These are phyloP conservation scores for Drosophila ironensis DNA, from an alignment of 1,140 invertebrate genomes.

Conservation along the genomic window DNA sequence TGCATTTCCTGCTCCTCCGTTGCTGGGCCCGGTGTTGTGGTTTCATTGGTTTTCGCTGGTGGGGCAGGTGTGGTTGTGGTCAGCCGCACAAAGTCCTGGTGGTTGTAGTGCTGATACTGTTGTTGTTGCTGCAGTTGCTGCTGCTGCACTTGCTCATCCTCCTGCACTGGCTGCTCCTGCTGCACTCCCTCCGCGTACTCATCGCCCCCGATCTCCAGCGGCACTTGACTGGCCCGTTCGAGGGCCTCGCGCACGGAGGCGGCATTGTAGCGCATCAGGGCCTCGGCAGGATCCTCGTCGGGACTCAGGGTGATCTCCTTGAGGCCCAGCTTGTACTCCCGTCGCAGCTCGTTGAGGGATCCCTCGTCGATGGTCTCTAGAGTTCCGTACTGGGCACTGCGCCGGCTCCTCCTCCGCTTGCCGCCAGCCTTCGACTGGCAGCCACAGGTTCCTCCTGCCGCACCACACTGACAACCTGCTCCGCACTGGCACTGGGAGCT, in stretches of 20 bases:
- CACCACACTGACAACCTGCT: neutral
- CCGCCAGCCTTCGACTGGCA: neutral
- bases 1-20: constrained; percentile 4
- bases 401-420: constrained; percentile 11
- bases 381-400: constrained; percentile 61
- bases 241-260: constrained; percentile 72
- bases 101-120: constrained; percentile 17
- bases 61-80: neutral
- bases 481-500: constrained; percentile 45
- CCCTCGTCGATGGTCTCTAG: constrained; percentile 69
- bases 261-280: constrained; percentile 75
- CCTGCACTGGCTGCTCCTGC: neutral
- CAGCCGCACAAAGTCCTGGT: constrained; percentile 6
- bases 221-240: constrained; percentile 62
- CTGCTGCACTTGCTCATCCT: neutral
- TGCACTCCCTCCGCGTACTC: constrained; percentile 16
- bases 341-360: constrained; percentile 60
- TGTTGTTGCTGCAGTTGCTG: neutral
- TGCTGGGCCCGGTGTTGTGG: neutral
- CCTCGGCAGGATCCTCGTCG: constrained; percentile 74
- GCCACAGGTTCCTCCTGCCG: neutral
- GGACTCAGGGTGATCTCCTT: constrained; percentile 77
- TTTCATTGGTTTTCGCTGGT: neutral
- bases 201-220: constrained; percentile 64
- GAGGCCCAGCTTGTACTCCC: constrained; percentile 64